Base-by-base conservation (phyloP, 2,888 invertebrate species). In the Gandaritis pyraliata region DNA sequence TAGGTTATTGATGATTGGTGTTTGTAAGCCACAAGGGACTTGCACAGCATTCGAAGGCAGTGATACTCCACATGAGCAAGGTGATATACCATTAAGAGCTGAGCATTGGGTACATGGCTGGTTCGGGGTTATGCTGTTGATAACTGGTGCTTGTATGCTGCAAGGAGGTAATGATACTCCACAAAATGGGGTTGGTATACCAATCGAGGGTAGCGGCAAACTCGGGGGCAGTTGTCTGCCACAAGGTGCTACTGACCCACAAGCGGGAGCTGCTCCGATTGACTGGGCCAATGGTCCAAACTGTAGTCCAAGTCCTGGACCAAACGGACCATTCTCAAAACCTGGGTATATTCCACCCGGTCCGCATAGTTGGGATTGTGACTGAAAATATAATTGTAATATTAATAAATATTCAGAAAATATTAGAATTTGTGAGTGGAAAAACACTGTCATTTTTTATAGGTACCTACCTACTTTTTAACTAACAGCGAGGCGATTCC, bases 291-390 rank as follows among this genome's bases (percentile, higher is more conserved):
- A 18, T 15, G 47, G 45, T 49, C 49, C 54, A 10, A 53, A 36
- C 16, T 45, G 54, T n/a, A 33, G 48, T 18, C 64, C 61, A 16
- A 52, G 2, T 23, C 23, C 23, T 2, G 23, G n/a, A 23, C 56
- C 59, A 29, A 47, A 61, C 0, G 45, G 53, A 13, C 59, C 56
- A n/a, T 57, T 51, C 7, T 66, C 62, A 29, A 39, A 29, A 1
- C 48, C 45, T 10, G 63, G 30, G 11, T 52, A 65, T 8, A 49
- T 43, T 4, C 66, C 55, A 12, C 43, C 47, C 3, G 53, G 59
- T n/a, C 60, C 54, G 12, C 60, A 48, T 13, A 51, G 41, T 48
- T 75, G 75, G 1, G 72, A 67, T 56, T 70, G 66, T 6, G 52
- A 59, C 76, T 76, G 70, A 23, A 71, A 72, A 53, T 36, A 49